Conservation (phyloP, 2,888 invertebrate species). For the Tetrapedia diversipes region DNA sequence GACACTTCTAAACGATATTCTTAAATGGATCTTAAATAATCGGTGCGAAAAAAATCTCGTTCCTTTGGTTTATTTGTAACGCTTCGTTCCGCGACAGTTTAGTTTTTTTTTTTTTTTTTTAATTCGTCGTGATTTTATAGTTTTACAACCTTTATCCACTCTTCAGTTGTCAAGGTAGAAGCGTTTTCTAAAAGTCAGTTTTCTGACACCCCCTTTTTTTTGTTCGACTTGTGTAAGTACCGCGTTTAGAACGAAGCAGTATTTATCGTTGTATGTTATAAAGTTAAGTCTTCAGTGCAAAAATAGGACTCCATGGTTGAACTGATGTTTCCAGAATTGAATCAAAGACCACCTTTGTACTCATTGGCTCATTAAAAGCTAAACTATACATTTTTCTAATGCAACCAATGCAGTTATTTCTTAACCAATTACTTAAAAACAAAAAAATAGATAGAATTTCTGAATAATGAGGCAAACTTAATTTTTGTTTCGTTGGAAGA, state of each 20-base stretch:
- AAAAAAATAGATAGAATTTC: background rate
- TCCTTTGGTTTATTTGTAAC: background rate
- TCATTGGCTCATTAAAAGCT: background rate
- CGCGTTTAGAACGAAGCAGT: background rate
- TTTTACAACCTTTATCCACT: too few relatives aligned
- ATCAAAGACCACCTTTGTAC: background rate
- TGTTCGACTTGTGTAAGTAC: background rate
- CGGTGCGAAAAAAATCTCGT: background rate
- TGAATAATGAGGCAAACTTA: too few relatives aligned
- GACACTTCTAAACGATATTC: background rate
- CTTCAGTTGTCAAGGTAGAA: background rate
- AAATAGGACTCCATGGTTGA: too few relatives aligned
- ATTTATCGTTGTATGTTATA: background rate
- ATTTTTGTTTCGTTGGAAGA: too few relatives aligned
- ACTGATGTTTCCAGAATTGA: background rate
- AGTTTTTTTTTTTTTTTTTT: too few relatives aligned
- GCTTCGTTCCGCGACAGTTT: background rate
- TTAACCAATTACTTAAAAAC: conserved; percentile 7
- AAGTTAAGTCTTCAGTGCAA: background rate
- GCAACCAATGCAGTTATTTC: conserved; percentile 3
- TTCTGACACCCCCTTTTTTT: background rate
- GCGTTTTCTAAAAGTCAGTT: background rate
- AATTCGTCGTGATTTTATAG: too few relatives aligned
- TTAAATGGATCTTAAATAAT: background rate
- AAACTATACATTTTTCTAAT: conserved; percentile 8